Evolutionary conservation across 2,888 invertebrate genomes (phyloP).

Genomic region (Pterostichus madidus): DNA sequence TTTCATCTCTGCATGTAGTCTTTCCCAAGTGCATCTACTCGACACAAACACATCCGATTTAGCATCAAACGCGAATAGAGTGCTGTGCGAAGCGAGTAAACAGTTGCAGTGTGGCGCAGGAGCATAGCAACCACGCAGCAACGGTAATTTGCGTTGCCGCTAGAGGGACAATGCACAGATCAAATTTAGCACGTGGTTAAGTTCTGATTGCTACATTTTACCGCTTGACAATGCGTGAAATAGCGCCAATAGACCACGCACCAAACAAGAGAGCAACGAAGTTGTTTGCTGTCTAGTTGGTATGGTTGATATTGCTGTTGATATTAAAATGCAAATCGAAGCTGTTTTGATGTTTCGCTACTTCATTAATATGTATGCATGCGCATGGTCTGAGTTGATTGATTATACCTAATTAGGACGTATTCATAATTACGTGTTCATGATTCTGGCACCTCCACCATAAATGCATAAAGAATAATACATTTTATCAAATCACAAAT

Average conservation of each 20-base stretch:
- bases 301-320: too few species aligned
- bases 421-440: too few species aligned
- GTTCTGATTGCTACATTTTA: conserved; percentile 65
- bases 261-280: neutral
- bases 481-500: too few species aligned
- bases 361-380: too few species aligned
- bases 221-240: conserved; percentile 61
- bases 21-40: neutral
- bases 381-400: too few species aligned
- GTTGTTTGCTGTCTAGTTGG: neutral
- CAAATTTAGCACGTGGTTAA: conserved; percentile 65
- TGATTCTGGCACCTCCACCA: too few species aligned
- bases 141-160: conserved; percentile 46
- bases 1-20: neutral
- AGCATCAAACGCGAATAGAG: neutral
- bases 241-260: conserved; percentile 15
- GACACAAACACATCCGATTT: neutral
- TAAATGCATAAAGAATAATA: too few species aligned
- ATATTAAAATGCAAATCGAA: too few species aligned
- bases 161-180: conserved; percentile 62
- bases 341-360: too few species aligned
- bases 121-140: neutral
- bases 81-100: neutral
- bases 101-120: neutral
- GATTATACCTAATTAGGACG: too few species aligned